phyloP scores from a whole-genome alignment of 2,888 invertebrate genomes.

The Lycia hirtaria region DNA sequence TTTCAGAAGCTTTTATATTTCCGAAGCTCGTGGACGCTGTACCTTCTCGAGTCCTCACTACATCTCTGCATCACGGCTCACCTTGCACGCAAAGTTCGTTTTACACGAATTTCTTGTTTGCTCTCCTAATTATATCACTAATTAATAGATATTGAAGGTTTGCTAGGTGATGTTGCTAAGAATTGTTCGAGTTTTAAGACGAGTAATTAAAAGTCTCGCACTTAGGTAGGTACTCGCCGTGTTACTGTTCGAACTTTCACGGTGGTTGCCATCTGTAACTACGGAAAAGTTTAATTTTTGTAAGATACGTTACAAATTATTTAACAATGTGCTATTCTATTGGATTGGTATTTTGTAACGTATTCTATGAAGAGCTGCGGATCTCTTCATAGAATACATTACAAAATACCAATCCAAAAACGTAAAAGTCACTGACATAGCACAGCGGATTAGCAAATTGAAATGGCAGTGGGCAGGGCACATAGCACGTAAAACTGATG shows the following conservation, averaged over 20 bases:
- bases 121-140: slow-evolving; percentile 54
- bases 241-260: slow-evolving; percentile 19
- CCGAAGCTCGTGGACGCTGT: background rate
- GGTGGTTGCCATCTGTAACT: too few species aligned
- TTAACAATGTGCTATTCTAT: background rate
- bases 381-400: too few species aligned
- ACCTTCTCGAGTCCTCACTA: slow-evolving; percentile 7
- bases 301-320: background rate
- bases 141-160: slow-evolving; percentile 48
- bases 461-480: too few species aligned
- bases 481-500: too few species aligned
- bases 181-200: slow-evolving; percentile 30
- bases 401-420: too few species aligned
- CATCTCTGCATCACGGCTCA: slow-evolving; percentile 44
- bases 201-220: slow-evolving; percentile 28
- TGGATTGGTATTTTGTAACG: too few species aligned
- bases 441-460: too few species aligned
- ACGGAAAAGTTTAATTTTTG: background rate
- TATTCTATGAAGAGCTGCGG: too few species aligned
- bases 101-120: slow-evolving; percentile 65
- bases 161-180: slow-evolving; percentile 28
- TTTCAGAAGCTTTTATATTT: background rate
- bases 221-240: background rate
- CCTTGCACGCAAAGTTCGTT: slow-evolving; percentile 67
- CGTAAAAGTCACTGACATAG: too few species aligned